Conservation (phyloP, 2,888 invertebrate species). For the Axea sp. region DNA sequence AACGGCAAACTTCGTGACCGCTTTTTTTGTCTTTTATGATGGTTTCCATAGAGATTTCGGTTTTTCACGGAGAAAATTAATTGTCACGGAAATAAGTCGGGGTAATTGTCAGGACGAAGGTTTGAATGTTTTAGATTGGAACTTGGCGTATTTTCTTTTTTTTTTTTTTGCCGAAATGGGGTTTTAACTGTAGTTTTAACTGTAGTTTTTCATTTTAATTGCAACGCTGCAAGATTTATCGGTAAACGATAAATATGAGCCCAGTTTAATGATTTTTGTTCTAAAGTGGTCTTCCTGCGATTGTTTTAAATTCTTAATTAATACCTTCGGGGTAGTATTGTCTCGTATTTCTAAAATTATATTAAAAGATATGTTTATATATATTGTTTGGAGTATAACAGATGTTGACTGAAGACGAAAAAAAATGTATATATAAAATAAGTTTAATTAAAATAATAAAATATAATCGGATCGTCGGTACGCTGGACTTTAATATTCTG, state of each 20-base stretch:
- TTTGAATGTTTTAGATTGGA: constrained; percentile 5
- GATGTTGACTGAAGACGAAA: no score
- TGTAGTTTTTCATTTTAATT: neutral
- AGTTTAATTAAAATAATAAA: no score
- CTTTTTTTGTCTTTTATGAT: constrained; percentile 23
- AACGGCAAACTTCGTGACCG: constrained; percentile 42
- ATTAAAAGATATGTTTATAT: no score
- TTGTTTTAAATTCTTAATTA: no score
- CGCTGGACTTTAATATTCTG: no score
- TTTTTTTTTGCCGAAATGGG: neutral
- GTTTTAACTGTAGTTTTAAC: constrained; percentile 2
- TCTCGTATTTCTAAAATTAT: no score
- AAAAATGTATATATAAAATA: no score
- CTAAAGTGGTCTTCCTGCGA: no score
- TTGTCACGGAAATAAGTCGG: constrained; percentile 43
- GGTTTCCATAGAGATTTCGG: constrained; percentile 37
- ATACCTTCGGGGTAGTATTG: no score
- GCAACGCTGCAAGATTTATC: constrained; percentile 1
- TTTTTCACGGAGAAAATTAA: constrained; percentile 47
- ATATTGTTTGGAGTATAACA: no score
- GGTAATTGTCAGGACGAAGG: constrained; percentile 30
- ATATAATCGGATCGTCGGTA: no score
- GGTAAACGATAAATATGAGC: neutral
- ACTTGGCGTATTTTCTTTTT: neutral
- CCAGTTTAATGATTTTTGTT: neutral